A percentile compares a stretch with the other conserved stretches of the same genome.
Evolutionary conservation across 2,113 vertebrate genomes (phyloP).

Genomic region (Periophthalmodon schlosseri): DNA sequence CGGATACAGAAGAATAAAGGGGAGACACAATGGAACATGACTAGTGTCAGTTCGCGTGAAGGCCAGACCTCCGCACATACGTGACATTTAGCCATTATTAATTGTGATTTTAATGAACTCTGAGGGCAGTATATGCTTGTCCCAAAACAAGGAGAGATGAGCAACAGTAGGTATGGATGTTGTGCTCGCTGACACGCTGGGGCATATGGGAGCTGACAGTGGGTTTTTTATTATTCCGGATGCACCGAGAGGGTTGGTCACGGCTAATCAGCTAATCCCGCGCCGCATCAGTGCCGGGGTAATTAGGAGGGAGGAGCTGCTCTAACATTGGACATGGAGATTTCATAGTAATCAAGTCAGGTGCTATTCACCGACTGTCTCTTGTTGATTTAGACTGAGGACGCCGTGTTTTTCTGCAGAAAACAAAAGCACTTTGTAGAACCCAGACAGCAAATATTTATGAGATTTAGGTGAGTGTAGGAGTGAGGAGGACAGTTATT

Average conservation of each 20-base stretch:
- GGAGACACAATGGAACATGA: slow-evolving; percentile 44
- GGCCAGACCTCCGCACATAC: slow-evolving; percentile 23
- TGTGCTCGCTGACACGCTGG: slow-evolving; percentile 32
- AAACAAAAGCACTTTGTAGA: neutral
- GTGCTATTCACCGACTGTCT: neutral
- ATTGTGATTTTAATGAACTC: slow-evolving; percentile 69
- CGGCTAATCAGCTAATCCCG: slow-evolving; percentile 52
- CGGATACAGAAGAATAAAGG: slow-evolving; percentile 9
- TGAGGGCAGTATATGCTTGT: slow-evolving; percentile 32
- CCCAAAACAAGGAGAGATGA: slow-evolving; percentile 32
- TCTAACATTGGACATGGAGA: slow-evolving; percentile 17
- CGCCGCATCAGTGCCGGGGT: slow-evolving; percentile 21
- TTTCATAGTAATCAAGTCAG: neutral
- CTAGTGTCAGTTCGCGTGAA: slow-evolving; percentile 45
- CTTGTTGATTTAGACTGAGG: neutral
- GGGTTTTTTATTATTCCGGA: slow-evolving; percentile 45
- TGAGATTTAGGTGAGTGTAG: no score
- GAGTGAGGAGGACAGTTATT: no score
- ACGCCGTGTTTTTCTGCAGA: neutral
- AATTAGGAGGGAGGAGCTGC: slow-evolving; percentile 36
- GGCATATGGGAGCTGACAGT: slow-evolving; percentile 49
- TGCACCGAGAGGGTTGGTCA: slow-evolving; percentile 29
- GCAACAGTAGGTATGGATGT: slow-evolving; percentile 52
- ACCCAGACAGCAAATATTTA: neutral
- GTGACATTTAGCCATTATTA: slow-evolving; percentile 52